These are phyloP conservation scores for Standfussiana lucernea DNA, from an alignment of 2,888 invertebrate genomes.

Conservation along the genomic window DNA sequence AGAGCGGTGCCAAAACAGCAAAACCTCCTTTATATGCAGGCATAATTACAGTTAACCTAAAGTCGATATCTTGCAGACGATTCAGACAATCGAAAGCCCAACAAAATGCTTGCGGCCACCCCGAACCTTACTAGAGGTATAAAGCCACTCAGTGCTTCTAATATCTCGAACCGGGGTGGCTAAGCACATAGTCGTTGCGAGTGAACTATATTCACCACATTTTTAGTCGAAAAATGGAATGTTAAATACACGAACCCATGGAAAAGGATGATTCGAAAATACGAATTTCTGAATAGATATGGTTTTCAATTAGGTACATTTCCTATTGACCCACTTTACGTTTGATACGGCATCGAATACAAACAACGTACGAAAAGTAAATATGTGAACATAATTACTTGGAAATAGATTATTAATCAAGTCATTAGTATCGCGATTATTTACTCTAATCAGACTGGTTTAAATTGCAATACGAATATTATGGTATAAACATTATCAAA, in stretches of 20 bases:
- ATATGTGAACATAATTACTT: slow-evolving; percentile 27
- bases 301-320: not conserved
- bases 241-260: slow-evolving; percentile 9
- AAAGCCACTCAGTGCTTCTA: slow-evolving; percentile 67
- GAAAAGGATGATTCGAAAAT: not conserved
- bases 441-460: slow-evolving; percentile 13
- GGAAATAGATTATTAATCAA: slow-evolving; percentile 16
- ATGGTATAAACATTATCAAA: slow-evolving; percentile 1
- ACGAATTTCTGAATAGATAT: not conserved
- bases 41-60: slow-evolving; percentile 62
- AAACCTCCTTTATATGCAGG: slow-evolving; percentile 39
- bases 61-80: slow-evolving; percentile 64
- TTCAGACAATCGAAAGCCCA: slow-evolving; percentile 55
- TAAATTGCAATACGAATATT: slow-evolving; percentile 25
- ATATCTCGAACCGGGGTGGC: slow-evolving; percentile 60
- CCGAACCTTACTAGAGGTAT: slow-evolving; percentile 58
- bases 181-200: slow-evolving; percentile 52
- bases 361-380: slow-evolving; percentile 12
- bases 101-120: slow-evolving; percentile 60
- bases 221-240: slow-evolving; percentile 40
- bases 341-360: not conserved
- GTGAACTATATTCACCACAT: slow-evolving; percentile 55
- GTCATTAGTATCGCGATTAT: slow-evolving; percentile 27
- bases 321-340: not conserved
- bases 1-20: slow-evolving; percentile 38